These are phyloP conservation scores for Drosophila nigricruria DNA, from an alignment of 2,888 invertebrate species.

Conservation along the genomic window DNA sequence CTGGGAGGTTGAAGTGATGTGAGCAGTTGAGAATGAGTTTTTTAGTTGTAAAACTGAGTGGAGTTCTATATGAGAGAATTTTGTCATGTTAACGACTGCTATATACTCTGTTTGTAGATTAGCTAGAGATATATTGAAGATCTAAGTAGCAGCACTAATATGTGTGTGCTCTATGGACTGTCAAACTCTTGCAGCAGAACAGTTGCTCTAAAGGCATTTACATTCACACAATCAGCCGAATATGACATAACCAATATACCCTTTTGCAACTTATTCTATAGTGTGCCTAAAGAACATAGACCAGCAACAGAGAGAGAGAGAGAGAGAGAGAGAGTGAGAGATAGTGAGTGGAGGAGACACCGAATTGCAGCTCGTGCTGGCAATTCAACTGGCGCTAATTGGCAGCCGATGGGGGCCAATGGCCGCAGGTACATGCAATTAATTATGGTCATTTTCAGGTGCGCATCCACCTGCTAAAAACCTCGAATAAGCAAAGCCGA, in stretches of 20 bases:
- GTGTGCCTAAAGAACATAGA: background rate
- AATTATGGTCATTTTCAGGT: slow-evolving; percentile 80
- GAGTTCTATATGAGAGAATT: background rate
- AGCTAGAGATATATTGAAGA: background rate
- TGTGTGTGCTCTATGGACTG: too few relatives aligned
- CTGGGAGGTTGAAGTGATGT: too few relatives aligned
- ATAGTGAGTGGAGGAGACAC: background rate
- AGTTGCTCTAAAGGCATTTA: too few relatives aligned
- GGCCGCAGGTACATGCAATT: slow-evolving; percentile 75
- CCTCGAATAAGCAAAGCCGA: slow-evolving; percentile 6
- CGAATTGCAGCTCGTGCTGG: slow-evolving; percentile 17
- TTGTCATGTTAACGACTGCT: background rate
- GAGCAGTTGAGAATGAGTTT: background rate
- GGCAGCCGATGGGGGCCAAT: slow-evolving; percentile 44
- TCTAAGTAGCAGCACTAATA: too few relatives aligned
- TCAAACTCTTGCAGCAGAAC: too few relatives aligned
- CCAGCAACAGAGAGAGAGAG: background rate
- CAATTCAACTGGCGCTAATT: slow-evolving; percentile 62
- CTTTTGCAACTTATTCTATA: background rate
- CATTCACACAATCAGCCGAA: background rate
- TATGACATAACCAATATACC: background rate
- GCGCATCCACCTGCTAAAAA: slow-evolving; percentile 40
- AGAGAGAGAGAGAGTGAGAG: background rate
- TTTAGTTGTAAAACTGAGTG: background rate
- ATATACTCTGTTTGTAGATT: background rate